phyloP scores from a whole-genome alignment of 2,797 vertebrate species.

The Avahi laniger region DNA sequence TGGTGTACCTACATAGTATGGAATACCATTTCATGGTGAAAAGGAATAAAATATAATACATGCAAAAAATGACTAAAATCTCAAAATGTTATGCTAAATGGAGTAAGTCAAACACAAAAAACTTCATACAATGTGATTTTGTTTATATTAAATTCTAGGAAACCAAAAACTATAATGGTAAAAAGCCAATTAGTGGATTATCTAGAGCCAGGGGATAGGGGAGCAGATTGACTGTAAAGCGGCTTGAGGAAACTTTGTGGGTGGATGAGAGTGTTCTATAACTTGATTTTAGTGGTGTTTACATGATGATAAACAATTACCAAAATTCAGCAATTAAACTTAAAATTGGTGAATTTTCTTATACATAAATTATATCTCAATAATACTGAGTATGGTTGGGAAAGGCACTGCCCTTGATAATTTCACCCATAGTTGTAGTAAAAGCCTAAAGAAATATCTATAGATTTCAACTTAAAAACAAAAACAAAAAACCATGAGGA shows the following conservation, averaged over 20 bases:
- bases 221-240: background rate
- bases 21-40: background rate
- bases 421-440: background rate
- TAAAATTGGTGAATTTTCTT: background rate
- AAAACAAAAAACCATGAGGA: background rate
- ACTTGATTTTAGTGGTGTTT: background rate
- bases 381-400: background rate
- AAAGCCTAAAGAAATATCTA: background rate
- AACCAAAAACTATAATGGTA: background rate
- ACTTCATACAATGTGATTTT: background rate
- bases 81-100: background rate
- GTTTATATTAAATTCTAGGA: background rate
- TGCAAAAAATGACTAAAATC: background rate
- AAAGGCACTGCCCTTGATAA: background rate
- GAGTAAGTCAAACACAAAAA: background rate
- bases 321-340: background rate
- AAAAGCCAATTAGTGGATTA: background rate
- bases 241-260: background rate
- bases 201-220: background rate
- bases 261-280: background rate
- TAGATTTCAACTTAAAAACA: background rate
- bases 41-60: background rate
- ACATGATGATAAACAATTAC: background rate
- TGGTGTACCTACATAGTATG: background rate
- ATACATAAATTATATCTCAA: background rate